These are phyloP conservation scores for Podarcis raffonei DNA, from an alignment of 2,113 vertebrate genomes.

Conservation along the genomic window DNA sequence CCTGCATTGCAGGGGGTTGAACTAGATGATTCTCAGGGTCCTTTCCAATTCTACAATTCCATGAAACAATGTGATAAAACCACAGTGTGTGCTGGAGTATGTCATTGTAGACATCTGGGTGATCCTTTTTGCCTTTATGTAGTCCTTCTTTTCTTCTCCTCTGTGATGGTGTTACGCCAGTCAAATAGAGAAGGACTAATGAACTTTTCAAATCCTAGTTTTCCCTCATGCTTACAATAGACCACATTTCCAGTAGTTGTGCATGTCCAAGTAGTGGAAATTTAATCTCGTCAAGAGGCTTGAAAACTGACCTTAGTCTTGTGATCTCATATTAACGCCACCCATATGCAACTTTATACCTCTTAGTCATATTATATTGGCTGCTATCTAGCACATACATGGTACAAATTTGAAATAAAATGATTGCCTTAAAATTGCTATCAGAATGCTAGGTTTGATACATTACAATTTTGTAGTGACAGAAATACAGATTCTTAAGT, in stretches of 20 bases:
- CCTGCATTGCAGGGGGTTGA: too few species aligned
- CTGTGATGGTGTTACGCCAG: not conserved
- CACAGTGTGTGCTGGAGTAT: not conserved
- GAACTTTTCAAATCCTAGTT: constrained; percentile 19
- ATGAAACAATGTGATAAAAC: not conserved
- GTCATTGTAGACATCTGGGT: not conserved
- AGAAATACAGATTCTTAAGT: constrained; percentile 26
- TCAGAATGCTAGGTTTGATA: not conserved
- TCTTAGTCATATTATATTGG: constrained; percentile 36
- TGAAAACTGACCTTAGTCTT: constrained; percentile 20
- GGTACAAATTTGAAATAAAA: constrained; percentile 17
- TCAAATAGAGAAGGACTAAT: not conserved
- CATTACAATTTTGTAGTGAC: constrained; percentile 42
- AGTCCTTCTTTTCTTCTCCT: not conserved
- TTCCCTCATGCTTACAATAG: not conserved
- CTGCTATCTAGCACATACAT: not conserved
- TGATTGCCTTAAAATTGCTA: constrained; percentile 2
- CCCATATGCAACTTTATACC: constrained; percentile 39
- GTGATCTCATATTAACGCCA: constrained; percentile 53
- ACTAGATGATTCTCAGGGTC: too few species aligned
- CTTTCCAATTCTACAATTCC: too few species aligned
- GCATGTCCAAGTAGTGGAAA: not conserved
- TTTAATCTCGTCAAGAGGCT: constrained; percentile 11
- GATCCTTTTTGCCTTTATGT: not conserved
- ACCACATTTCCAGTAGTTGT: not conserved